A percentile compares a stretch with the other conserved stretches of the same genome.
Conservation (phyloP, 2,888 invertebrate species). For the Caenorhabditis uteleia region DNA sequence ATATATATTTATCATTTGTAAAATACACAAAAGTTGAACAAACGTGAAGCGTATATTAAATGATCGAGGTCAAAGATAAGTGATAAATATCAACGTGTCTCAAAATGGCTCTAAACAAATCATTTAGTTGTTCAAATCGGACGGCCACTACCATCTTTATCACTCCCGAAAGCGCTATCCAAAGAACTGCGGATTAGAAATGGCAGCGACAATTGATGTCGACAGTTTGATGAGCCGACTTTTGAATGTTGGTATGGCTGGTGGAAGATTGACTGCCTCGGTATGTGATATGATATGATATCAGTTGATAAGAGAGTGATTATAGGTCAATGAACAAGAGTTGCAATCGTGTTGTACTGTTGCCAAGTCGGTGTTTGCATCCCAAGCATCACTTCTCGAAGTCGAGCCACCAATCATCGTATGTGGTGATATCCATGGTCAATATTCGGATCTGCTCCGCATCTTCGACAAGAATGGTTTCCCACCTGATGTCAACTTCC, state of each 20-base stretch:
- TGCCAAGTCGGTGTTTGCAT: slow-evolving; percentile 54
- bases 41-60: too few species aligned
- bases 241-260: slow-evolving; percentile 47
- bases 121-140: too few species aligned
- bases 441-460: slow-evolving; percentile 61
- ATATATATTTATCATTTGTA: too few species aligned
- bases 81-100: too few species aligned
- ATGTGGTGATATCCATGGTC: slow-evolving; percentile 63
- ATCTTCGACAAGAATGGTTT: slow-evolving; percentile 65
- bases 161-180: too few species aligned
- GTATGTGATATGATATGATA: slow-evolving; percentile 6
- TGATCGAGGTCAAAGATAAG: too few species aligned
- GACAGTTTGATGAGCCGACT: slow-evolving; percentile 46
- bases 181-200: slow-evolving; percentile 18
- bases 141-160: too few species aligned
- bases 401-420: slow-evolving; percentile 61
- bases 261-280: slow-evolving; percentile 44
- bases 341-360: slow-evolving; percentile 45
- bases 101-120: too few species aligned
- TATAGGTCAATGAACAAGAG: slow-evolving; percentile 47
- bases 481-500: slow-evolving; percentile 60
- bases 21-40: too few species aligned
- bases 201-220: slow-evolving; percentile 36
- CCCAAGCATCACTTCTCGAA: slow-evolving; percentile 56
- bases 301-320: background rate